Evolutionary conservation across 1,140 invertebrate species (phyloP).

Genomic region (Cherax quadricarinatus): DNA sequence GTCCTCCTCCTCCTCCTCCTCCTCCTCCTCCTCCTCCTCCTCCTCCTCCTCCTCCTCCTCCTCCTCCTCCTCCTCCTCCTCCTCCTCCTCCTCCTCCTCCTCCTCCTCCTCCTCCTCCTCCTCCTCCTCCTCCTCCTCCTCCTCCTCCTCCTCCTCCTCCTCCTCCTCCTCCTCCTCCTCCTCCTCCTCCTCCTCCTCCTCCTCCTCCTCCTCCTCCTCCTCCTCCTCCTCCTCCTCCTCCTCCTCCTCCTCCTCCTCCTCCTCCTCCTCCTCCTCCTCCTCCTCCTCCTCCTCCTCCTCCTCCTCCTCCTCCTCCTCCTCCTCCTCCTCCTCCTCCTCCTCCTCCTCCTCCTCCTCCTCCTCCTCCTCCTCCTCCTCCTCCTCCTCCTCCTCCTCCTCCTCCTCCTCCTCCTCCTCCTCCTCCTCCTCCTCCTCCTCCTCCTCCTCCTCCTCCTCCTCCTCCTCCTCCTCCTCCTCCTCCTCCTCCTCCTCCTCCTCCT

Average conservation of each 20-base stretch:
- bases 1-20: not conserved
- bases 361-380: not conserved
- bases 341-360: not conserved
- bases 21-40: not conserved
- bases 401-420: not conserved
- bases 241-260: not conserved
- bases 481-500: not conserved
- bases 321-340: not conserved
- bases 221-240: not conserved
- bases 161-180: not conserved
- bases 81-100: slow-evolving; percentile 1
- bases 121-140: not conserved
- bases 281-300: not conserved
- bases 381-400: not conserved
- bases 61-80: not conserved
- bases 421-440: not conserved
- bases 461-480: not conserved
- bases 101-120: not conserved
- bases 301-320: not conserved
- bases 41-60: not conserved
- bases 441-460: not conserved
- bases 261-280: not conserved
- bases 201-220: not conserved
- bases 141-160: not conserved
- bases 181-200: not conserved